Conservation (phyloP, 2,113 vertebrate species). For the Nothocercus julius region DNA sequence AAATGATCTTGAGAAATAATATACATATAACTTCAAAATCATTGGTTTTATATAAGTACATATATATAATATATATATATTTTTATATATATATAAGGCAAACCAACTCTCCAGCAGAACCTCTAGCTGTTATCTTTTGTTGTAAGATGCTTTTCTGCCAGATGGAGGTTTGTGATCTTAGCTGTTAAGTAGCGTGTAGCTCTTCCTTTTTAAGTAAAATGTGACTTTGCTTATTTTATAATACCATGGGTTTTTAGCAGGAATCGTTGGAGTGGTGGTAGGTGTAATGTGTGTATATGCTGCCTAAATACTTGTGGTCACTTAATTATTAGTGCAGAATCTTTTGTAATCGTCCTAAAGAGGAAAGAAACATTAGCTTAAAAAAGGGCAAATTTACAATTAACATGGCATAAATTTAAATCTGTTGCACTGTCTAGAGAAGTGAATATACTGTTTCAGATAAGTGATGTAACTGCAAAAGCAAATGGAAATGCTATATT, state of each 20-base stretch:
- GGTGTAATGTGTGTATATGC: not conserved
- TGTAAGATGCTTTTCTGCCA: not conserved
- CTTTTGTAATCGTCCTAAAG: not conserved
- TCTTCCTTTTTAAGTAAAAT: not conserved
- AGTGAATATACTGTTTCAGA: not conserved
- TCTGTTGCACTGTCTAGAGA: not conserved
- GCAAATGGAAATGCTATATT: not conserved
- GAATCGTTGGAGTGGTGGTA: not conserved
- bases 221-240: not conserved
- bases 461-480: not conserved
- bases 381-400: not conserved
- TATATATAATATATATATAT: not conserved
- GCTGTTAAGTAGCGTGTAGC: not conserved
- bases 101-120: not conserved
- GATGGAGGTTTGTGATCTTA: conserved; percentile 14
- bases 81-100: not conserved
- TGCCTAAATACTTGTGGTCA: not conserved
- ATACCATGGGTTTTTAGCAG: not conserved
- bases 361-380: not conserved
- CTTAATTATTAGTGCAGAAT: not conserved
- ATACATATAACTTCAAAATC: no score
- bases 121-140: conserved; percentile 28
- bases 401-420: not conserved
- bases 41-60: no score
- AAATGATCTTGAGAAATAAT: not conserved